A percentile compares a stretch with the other conserved stretches of the same genome.
phyloP scores from a whole-genome alignment of 2,888 invertebrate species.

The Tanaodytes sp. region DNA sequence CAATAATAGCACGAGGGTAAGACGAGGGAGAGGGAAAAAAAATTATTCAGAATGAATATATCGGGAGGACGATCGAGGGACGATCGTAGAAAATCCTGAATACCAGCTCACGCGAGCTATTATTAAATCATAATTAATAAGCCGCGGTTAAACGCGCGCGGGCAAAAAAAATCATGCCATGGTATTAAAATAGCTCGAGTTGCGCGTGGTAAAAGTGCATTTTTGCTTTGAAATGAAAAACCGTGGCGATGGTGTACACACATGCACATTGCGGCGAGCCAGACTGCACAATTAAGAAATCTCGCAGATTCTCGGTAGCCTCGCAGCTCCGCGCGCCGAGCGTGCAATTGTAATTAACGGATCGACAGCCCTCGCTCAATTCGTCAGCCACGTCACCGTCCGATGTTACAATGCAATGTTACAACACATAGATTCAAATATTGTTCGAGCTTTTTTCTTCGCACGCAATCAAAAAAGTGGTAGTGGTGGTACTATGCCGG shows the following conservation, averaged over 20 bases:
- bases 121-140: conserved; percentile 37
- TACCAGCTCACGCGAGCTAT: conserved; percentile 13
- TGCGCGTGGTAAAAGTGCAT: conserved; percentile 42
- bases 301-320: conserved; percentile 69
- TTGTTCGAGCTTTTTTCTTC: no score
- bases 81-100: conserved; percentile 31
- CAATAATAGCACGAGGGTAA: no score
- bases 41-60: no score
- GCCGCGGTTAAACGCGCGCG: conserved; percentile 24
- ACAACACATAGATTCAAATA: no score
- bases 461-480: no score
- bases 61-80: conserved; percentile 25
- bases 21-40: no score
- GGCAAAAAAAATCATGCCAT: conserved; percentile 21
- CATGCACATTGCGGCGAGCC: conserved; percentile 39
- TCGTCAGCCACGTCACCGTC: conserved; percentile 59
- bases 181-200: background rate
- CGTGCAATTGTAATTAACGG: conserved; percentile 71
- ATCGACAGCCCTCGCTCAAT: conserved; percentile 68
- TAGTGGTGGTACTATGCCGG: no score
- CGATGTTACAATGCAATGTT: no score
- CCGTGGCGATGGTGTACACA: conserved; percentile 27
- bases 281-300: conserved; percentile 69
- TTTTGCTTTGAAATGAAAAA: conserved; percentile 24
- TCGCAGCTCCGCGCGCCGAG: conserved; percentile 49